Evolutionary conservation across 2,888 invertebrate species (phyloP).

Genomic region (Leptodirus hochenwartii): DNA sequence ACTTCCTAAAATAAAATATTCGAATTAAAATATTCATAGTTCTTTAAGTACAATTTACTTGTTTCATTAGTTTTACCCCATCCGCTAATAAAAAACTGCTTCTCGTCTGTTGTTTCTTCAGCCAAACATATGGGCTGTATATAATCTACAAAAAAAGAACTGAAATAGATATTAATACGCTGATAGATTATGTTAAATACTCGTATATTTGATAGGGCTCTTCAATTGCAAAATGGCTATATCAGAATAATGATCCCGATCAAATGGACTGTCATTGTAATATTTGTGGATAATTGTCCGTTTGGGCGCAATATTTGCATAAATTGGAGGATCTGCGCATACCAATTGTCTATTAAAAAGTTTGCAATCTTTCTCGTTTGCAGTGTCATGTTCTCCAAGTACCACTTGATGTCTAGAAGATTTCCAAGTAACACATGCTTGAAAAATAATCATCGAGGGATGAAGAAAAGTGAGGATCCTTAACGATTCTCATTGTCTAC

Average conservation of each 20-base stretch:
- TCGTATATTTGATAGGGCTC: constrained; percentile 24
- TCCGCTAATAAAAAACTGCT: constrained; percentile 24
- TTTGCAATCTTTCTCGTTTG: constrained; percentile 27
- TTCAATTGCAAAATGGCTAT: constrained; percentile 30
- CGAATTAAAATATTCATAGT: neutral
- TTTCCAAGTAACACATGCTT: too few species aligned
- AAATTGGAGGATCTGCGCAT: constrained; percentile 27
- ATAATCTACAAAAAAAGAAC: constrained; percentile 17
- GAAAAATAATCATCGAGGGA: too few species aligned
- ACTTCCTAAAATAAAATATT: constrained; percentile 16
- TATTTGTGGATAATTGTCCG: constrained; percentile 16
- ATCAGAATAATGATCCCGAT: too few species aligned
- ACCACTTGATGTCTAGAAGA: constrained; percentile 21
- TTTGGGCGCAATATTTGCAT: constrained; percentile 28
- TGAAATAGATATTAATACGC: neutral
- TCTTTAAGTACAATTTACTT: constrained; percentile 12
- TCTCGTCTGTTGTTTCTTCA: neutral
- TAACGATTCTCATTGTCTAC: too few species aligned
- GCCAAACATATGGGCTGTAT: constrained; percentile 23
- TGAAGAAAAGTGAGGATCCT: too few species aligned
- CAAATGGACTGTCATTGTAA: constrained; percentile 22
- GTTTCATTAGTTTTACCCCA: constrained; percentile 34
- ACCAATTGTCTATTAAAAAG: constrained; percentile 17
- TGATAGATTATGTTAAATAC: constrained; percentile 17
- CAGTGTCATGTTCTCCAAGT: constrained; percentile 32